These are phyloP conservation scores for Aphelinus atriplicis DNA, from an alignment of 1,140 invertebrate species.

Conservation along the genomic window DNA sequence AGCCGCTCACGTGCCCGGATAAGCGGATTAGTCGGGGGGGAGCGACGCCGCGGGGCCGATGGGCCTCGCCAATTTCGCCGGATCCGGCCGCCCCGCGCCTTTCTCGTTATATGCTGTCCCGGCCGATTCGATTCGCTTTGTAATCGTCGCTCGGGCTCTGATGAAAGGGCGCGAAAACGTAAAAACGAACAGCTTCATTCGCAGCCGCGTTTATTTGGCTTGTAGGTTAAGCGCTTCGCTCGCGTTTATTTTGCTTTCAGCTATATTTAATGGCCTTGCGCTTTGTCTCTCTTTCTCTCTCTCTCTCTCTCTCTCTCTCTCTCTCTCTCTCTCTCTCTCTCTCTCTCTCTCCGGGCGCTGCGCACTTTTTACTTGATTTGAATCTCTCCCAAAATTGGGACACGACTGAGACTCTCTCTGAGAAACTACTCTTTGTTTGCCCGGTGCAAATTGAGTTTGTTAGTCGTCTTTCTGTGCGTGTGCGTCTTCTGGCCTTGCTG, in stretches of 20 bases:
- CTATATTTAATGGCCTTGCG: neutral
- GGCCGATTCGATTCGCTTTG: neutral
- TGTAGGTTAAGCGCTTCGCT: too few species aligned
- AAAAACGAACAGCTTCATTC: too few species aligned
- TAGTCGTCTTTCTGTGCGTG: too few species aligned
- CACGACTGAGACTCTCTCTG: too few species aligned
- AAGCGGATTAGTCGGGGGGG: conserved; percentile 36
- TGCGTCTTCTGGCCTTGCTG: too few species aligned
- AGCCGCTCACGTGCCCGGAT: conserved; percentile 22
- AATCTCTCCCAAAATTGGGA: too few species aligned
- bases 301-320: neutral
- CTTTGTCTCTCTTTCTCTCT: neutral
- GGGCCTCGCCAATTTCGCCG: neutral
- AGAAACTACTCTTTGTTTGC: too few species aligned
- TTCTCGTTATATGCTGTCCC: neutral
- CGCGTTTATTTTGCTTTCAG: neutral
- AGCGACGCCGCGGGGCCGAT: too few species aligned
- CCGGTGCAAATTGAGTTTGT: too few species aligned
- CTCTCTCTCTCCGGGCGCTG: neutral
- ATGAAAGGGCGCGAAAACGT: neutral
- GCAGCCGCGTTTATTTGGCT: too few species aligned
- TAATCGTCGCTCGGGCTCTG: neutral
- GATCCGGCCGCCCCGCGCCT: too few species aligned
- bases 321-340: neutral
- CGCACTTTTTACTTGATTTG: too few species aligned